A percentile compares a stretch with the other conserved stretches of the same genome.
phyloP scores from a whole-genome alignment of 2,113 vertebrate species.

The Mustela nigripes region DNA sequence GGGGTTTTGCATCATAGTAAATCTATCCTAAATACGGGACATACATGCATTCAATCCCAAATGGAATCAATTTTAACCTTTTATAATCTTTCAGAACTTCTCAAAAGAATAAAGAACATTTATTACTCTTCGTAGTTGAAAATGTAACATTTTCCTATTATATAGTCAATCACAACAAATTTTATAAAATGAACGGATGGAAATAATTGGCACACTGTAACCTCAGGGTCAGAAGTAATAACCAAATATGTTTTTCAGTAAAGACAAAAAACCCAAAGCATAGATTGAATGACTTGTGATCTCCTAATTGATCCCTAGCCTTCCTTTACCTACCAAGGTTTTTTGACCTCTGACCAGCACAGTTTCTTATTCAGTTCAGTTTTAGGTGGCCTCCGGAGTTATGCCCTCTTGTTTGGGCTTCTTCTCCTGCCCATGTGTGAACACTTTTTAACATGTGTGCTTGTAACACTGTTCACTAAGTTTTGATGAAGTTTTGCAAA shows the following conservation, averaged over 20 bases:
- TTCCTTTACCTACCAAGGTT: background rate
- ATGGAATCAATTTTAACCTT: background rate
- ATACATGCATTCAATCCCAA: background rate
- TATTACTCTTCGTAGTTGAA: background rate
- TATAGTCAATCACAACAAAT: background rate
- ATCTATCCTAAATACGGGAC: background rate
- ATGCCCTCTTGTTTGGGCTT: rapidly evolving
- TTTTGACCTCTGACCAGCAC: background rate
- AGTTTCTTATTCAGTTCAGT: background rate
- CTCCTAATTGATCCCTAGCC: conserved; percentile 23
- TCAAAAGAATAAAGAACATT: background rate
- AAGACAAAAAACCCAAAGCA: conserved; percentile 52
- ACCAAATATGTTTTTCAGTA: conserved; percentile 43
- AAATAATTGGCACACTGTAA: conserved; percentile 50
- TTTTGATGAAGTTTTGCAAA: conserved; percentile 28
- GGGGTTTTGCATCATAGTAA: too few relatives aligned
- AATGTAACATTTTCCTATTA: background rate
- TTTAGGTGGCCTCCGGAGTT: background rate
- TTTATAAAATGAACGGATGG: background rate
- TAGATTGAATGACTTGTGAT: conserved; percentile 24
- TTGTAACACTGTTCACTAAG: background rate
- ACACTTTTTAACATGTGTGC: background rate
- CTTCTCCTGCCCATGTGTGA: background rate
- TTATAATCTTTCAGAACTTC: background rate
- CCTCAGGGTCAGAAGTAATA: conserved; percentile 64